Conservation (phyloP, 2,797 vertebrate species). For the Pseudocheirus occidentalis region DNA sequence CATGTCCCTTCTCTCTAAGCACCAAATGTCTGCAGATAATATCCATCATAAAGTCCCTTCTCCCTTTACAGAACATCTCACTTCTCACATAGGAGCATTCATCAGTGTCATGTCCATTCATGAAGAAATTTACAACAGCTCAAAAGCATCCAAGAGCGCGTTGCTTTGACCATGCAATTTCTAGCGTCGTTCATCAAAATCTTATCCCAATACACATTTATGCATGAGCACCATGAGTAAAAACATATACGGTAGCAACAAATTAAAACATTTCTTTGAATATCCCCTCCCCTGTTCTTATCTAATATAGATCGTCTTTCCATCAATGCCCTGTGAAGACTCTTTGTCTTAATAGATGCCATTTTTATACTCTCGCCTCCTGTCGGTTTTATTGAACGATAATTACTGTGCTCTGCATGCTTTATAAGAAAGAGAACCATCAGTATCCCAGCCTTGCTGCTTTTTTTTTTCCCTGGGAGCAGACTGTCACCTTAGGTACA, state of each 20-base stretch:
- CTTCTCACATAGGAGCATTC: background rate
- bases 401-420: constrained; percentile 49
- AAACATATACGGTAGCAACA: background rate
- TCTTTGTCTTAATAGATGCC: background rate
- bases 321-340: background rate
- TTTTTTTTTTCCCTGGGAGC: constrained; percentile 5
- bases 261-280: constrained; percentile 23
- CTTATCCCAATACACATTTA: constrained; percentile 14
- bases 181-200: background rate
- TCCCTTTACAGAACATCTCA: background rate
- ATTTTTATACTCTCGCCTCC: constrained; percentile 19
- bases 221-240: constrained; percentile 20
- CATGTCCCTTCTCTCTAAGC: background rate
- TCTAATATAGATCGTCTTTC: background rate
- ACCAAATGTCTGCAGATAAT: background rate
- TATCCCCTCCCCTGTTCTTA: constrained; percentile 9
- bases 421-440: constrained; percentile 72
- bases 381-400: constrained; percentile 67
- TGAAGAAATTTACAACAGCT: constrained; percentile 23
- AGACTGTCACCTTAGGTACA: constrained; percentile 45
- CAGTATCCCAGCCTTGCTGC: constrained; percentile 20
- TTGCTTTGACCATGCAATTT: constrained; percentile 11
- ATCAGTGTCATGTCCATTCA: background rate
- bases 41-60: background rate
- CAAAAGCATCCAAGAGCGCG: constrained; percentile 11